Percentiles rank a stretch among this genome's conserved stretches.
These are phyloP conservation scores for Kryptolebias marmoratus DNA, from an alignment of 2,113 vertebrate genomes.

Conservation along the genomic window DNA sequence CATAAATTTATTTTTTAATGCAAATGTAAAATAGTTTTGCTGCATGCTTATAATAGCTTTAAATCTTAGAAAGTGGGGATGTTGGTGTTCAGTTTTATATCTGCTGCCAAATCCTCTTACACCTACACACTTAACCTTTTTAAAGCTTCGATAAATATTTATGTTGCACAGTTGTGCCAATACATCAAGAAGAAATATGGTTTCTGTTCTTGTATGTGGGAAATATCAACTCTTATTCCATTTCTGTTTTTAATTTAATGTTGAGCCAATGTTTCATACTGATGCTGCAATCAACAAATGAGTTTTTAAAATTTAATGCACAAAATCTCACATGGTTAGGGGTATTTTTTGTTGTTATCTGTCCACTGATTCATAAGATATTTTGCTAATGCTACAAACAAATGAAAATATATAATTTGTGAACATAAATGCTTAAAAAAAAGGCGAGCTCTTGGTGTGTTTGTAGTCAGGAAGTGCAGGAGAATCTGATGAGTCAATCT, in stretches of 20 bases:
- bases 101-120: conserved; percentile 54
- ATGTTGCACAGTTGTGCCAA: conserved; percentile 40
- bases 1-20: neutral
- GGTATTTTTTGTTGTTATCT: too few relatives aligned
- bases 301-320: too few relatives aligned
- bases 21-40: neutral
- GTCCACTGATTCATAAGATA: too few relatives aligned
- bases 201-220: conserved; percentile 29
- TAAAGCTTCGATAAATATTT: conserved; percentile 58
- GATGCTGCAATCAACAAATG: too few relatives aligned
- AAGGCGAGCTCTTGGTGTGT: neutral
- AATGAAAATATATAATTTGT: too few relatives aligned
- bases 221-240: conserved; percentile 30
- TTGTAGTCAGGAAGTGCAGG: neutral
- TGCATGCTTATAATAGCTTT: conserved; percentile 8
- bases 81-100: conserved; percentile 41
- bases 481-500: conserved; percentile 12
- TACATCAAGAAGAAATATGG: conserved; percentile 39
- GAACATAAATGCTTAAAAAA: too few relatives aligned
- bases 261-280: neutral
- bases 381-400: too few relatives aligned
- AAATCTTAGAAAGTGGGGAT: conserved; percentile 35
- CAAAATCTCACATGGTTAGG: too few relatives aligned
- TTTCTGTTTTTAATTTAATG: conserved; percentile 36
- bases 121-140: conserved; percentile 67